Conservation (phyloP, 2,113 vertebrate species). For the Atractosteus spatula region DNA sequence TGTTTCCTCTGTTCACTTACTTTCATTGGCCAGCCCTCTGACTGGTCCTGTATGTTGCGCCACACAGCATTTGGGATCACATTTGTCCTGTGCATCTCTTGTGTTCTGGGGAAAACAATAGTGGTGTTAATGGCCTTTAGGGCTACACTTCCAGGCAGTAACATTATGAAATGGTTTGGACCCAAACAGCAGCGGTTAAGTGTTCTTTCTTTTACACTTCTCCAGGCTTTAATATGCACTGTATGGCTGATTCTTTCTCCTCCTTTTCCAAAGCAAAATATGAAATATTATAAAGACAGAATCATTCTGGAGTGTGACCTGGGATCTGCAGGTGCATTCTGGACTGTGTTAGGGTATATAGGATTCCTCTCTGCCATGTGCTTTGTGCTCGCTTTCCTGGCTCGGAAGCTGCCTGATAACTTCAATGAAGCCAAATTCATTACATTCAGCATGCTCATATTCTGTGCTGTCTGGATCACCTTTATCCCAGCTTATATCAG, state of each 20-base stretch:
- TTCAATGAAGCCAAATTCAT: conserved; percentile 11
- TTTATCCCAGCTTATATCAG: conserved; percentile 10
- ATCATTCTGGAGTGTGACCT: conserved; percentile 4
- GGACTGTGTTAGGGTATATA: conserved; percentile 4
- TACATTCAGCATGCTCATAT: conserved; percentile 8
- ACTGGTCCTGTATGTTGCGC: conserved; percentile 63
- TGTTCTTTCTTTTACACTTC: background rate
- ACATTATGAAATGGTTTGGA: conserved; percentile 3
- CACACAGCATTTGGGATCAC: conserved; percentile 62
- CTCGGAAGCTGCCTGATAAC: background rate
- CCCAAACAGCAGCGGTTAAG: background rate
- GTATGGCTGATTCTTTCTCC: background rate
- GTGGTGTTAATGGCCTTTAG: conserved; percentile 9
- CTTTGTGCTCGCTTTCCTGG: conserved; percentile 5
- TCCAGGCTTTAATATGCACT: background rate
- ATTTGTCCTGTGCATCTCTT: conserved; percentile 9
- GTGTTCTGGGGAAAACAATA: conserved; percentile 10
- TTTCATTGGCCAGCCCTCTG: conserved; percentile 57
- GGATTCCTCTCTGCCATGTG: conserved; percentile 3
- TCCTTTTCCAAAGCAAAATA: background rate
- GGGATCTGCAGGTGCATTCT: background rate
- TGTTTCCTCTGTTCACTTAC: conserved; percentile 65
- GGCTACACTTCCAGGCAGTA: background rate
- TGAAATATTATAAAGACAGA: conserved; percentile 5
- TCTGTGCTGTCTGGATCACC: conserved; percentile 11